Evolutionary conservation across 2,888 invertebrate genomes (phyloP), one percentile per base, ranked within the genome.

Genomic region (Drosophila borealis): DNA sequence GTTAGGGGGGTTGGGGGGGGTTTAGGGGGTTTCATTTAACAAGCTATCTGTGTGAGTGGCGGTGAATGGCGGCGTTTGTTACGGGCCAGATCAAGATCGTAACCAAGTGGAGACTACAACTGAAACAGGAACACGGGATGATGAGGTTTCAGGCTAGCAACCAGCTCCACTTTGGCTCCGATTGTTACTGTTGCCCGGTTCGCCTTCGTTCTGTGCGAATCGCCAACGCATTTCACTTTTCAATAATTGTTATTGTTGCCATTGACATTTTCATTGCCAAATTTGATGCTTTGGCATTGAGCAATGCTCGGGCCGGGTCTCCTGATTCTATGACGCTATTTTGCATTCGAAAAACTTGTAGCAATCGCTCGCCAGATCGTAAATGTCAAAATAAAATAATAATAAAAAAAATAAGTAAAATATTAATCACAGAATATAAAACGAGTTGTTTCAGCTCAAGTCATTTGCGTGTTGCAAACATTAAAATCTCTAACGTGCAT

Each of bases 221-320:
- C 78, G 57, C 66, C 73, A 66, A 56, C 78, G 78, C 74, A 75
- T 75, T 75, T 75, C 69, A 75, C 79, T 78, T 75, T 78, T 63
- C 37, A 44, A 46, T 42, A 29, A 29, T 44, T 48, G 37, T 50
- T 44, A 39, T 33, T 39, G 17, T 50, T 68, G 41, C 34, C 21
- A 70, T 51, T 51, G 53, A 25, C 44, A 29, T 42, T 54, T 72
- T 63, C 63, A 74, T 60, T 68, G 74, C 53, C 68, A 54, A 78
- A 74, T 41, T 45, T 41, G 8, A 63, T 55, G 37, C 8, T n/a
- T 25, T 37, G 56, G 34, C 59, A 55, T 45, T 55, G 49, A 33
- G 21, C 13, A 17, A 25, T 41, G 39, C 51, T 46, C 45, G 13
- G 11, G 13, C 44, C 36, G 2, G 17, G 19, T 3, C 37, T 33